Evolutionary conservation across 2,888 invertebrate species (phyloP).

Genomic region (Uloborus plumipes): DNA sequence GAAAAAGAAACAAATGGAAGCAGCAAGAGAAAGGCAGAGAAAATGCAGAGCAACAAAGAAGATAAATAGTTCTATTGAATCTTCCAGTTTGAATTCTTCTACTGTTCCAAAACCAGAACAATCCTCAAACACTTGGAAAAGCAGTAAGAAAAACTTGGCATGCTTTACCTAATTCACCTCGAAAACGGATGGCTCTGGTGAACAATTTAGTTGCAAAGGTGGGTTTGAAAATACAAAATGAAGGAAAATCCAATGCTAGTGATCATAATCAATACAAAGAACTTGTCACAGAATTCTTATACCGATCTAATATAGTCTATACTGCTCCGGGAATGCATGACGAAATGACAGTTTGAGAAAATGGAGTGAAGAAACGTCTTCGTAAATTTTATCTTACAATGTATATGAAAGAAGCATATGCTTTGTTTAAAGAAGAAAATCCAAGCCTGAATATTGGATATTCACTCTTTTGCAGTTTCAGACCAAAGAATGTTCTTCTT

Average conservation of each 20-base stretch:
- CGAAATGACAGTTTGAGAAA: neutral
- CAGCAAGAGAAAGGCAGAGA: neutral
- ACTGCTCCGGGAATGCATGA: slow-evolving; percentile 4
- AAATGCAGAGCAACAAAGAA: neutral
- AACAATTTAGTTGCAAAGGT: neutral
- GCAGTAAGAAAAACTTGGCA: neutral
- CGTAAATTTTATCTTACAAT: neutral
- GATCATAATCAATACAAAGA: neutral
- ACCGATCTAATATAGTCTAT: neutral
- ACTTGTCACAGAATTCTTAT: neutral
- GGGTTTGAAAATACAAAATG: slow-evolving; percentile 3
- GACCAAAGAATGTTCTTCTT: slow-evolving; percentile 5
- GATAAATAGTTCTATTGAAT: neutral
- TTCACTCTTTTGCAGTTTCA: neutral
- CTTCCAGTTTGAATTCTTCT: neutral
- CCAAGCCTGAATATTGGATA: neutral
- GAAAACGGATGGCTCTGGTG: neutral
- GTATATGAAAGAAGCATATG: slow-evolving; percentile 5
- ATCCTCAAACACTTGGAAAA: neutral
- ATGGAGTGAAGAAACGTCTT: neutral
- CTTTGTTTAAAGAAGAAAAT: slow-evolving; percentile 5
- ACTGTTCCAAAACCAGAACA: neutral
- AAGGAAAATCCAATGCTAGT: neutral
- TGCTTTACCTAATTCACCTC: slow-evolving; percentile 1
- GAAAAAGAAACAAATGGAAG: slow-evolving; percentile 3